These are phyloP conservation scores for Mayetiola destructor DNA, from an alignment of 2,888 invertebrate genomes.

Conservation along the genomic window DNA sequence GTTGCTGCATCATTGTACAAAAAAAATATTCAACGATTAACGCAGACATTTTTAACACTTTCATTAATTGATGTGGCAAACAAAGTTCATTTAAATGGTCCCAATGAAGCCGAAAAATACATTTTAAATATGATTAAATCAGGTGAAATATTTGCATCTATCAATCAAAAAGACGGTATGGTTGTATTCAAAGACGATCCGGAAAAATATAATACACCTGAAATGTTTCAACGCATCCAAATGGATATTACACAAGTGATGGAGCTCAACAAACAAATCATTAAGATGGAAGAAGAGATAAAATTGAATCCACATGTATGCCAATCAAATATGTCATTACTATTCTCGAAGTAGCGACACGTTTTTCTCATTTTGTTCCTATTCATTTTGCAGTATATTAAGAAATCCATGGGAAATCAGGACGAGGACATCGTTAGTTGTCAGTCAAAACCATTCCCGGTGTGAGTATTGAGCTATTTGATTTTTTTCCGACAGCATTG, in stretches of 20 bases:
- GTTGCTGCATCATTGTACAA: slow-evolving; percentile 81
- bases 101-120: slow-evolving; percentile 81
- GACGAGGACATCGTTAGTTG: slow-evolving; percentile 39
- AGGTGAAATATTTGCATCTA: slow-evolving; percentile 90
- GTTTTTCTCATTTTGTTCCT: background rate
- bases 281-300: slow-evolving; percentile 89
- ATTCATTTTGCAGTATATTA: slow-evolving; percentile 40
- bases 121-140: slow-evolving; percentile 96
- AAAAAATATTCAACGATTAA: slow-evolving; percentile 90
- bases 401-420: slow-evolving; percentile 45
- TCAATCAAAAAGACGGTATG: slow-evolving; percentile 97
- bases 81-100: slow-evolving; percentile 70
- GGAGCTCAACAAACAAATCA: slow-evolving; percentile 73
- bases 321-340: background rate
- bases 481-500: background rate
- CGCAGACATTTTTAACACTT: slow-evolving; percentile 84
- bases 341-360: background rate
- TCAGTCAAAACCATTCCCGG: slow-evolving; percentile 32
- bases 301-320: slow-evolving; percentile 70
- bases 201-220: slow-evolving; percentile 83
- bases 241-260: slow-evolving; percentile 75
- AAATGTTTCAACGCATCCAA: slow-evolving; percentile 74
- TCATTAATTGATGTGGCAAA: slow-evolving; percentile 80
- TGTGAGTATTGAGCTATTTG: no score
- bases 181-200: slow-evolving; percentile 92